Conservation (phyloP, 2,797 vertebrate genomes). For the Emydoidea blandingii region DNA sequence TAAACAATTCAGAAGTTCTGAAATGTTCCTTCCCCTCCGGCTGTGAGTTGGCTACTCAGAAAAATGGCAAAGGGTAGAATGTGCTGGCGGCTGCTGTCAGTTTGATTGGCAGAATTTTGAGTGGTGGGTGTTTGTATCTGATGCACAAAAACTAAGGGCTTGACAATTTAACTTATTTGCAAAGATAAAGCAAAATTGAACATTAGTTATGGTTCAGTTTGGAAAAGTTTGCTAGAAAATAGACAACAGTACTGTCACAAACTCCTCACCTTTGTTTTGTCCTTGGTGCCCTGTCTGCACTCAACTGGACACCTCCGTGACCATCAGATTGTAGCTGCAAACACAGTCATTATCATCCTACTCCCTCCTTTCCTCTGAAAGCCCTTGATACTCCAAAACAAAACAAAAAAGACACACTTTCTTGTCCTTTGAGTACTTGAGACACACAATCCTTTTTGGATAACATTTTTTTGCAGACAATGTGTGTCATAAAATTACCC, state of each 20-base stretch:
- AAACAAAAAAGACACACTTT: not conserved
- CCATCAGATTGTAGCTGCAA: not conserved
- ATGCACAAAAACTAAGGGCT: conserved; percentile 1
- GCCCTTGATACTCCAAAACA: not conserved
- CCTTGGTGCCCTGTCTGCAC: not conserved
- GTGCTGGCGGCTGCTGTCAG: not conserved
- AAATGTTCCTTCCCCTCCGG: not conserved
- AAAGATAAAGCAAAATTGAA: not conserved
- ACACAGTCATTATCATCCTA: not conserved
- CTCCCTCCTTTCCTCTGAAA: not conserved
- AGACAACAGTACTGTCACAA: not conserved
- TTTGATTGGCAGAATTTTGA: conserved; percentile 5
- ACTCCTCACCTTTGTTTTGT: not conserved
- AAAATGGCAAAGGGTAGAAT: not conserved
- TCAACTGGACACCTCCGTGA: not conserved
- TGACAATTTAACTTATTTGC: not conserved
- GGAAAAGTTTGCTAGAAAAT: not conserved
- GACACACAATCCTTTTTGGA: conserved; percentile 1
- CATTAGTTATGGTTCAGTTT: not conserved
- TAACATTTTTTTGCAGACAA: conserved; percentile 18
- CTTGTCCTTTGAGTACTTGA: conserved; percentile 9
- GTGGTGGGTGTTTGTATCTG: not conserved
- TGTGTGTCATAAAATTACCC: conserved; percentile 14
- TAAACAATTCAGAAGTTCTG: not conserved
- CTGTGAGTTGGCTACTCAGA: not conserved